Base-by-base conservation (phyloP, 2,797 vertebrate genomes). In the Parotocinclus haroldoi region DNA sequence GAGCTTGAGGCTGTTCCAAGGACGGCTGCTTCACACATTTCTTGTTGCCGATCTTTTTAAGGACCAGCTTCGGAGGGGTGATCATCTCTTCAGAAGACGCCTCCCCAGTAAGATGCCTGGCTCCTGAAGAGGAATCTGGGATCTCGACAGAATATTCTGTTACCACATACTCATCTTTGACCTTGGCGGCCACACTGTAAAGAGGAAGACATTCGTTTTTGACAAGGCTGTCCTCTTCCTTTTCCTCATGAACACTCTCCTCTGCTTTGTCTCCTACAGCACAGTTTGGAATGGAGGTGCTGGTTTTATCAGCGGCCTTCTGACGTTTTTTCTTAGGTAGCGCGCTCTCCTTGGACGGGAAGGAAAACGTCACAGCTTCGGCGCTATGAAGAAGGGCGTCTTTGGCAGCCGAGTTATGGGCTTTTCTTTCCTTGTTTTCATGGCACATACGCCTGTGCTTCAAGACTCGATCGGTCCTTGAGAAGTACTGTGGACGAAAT, bases 391-490 rank as follows among this genome's bases (percentile, higher is more conserved):
- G 78, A 78, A 93, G 88, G 73, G 91, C 92, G 53, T 87, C 88
- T 91, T 96, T 98, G 82, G 87, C 89, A 66, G 89, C 88, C 76
- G 90, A 86, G 88, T 95, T 96, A 79, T 90, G 93, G 11, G 86
- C 84, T 80, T 95, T 98, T 83, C 92, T 92, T 77, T 98, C 96
- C 18, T 95, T 90, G 83, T 96, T 99, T 86, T 98, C 95, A 74
- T 98, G 97, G 91, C 97, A 99, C 97, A 99, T 99, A 73, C 97
- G 92, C 82, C 98, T 96, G 87, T 99, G 97, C 86, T 99, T 99
- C 83, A 99, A 87, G 73, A 99, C 97, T 68, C 97, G 91, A 83
- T 99, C 97, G 6, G 97, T 99, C 88, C 97, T 95, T 79, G 97
- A 99, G 86, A 99, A 99, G 89, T 93, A 99, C 97, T 99, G 87